These are phyloP conservation scores for Podabrus alpinus DNA, from an alignment of 2,888 invertebrate species.

Conservation along the genomic window DNA sequence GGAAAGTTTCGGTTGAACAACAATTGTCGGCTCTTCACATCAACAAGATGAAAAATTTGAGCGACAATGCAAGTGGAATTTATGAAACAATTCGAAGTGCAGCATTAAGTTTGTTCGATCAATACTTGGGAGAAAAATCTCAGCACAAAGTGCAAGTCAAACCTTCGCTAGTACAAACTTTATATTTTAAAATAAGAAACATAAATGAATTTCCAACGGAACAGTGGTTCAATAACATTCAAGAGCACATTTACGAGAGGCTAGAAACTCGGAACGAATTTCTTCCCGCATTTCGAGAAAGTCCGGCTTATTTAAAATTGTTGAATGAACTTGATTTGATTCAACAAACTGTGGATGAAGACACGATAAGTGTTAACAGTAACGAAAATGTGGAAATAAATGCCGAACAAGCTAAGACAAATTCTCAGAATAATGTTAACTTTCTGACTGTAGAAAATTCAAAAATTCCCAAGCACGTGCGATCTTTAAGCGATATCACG, in stretches of 20 bases:
- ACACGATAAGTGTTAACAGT: slow-evolving; percentile 61
- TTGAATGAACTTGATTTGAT: slow-evolving; percentile 73
- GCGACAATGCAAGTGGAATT: slow-evolving; percentile 51
- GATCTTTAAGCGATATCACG: slow-evolving; percentile 54
- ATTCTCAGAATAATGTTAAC: neutral
- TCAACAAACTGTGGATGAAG: slow-evolving; percentile 64
- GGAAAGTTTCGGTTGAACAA: slow-evolving; percentile 72
- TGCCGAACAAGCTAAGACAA: slow-evolving; percentile 10
- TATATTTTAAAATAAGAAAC: slow-evolving; percentile 64
- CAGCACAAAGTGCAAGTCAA: slow-evolving; percentile 67
- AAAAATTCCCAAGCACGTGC: slow-evolving; percentile 49
- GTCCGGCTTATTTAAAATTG: slow-evolving; percentile 69
- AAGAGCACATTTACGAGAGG: slow-evolving; percentile 70
- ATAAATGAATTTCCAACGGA: slow-evolving; percentile 66
- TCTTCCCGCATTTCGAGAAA: slow-evolving; percentile 68
- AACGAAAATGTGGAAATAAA: slow-evolving; percentile 58
- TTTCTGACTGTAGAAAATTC: slow-evolving; percentile 36
- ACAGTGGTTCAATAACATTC: slow-evolving; percentile 84
- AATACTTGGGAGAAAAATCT: slow-evolving; percentile 76
- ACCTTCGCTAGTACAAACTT: slow-evolving; percentile 62
- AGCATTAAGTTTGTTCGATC: slow-evolving; percentile 74
- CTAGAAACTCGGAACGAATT: slow-evolving; percentile 64
- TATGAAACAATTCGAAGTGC: slow-evolving; percentile 63
- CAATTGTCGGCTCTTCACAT: slow-evolving; percentile 65
- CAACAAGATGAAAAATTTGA: slow-evolving; percentile 54